These are phyloP conservation scores for Oopsacas minuta DNA, from an alignment of 37 sponge, comb jelly and placozoan species.

Conservation along the genomic window DNA sequence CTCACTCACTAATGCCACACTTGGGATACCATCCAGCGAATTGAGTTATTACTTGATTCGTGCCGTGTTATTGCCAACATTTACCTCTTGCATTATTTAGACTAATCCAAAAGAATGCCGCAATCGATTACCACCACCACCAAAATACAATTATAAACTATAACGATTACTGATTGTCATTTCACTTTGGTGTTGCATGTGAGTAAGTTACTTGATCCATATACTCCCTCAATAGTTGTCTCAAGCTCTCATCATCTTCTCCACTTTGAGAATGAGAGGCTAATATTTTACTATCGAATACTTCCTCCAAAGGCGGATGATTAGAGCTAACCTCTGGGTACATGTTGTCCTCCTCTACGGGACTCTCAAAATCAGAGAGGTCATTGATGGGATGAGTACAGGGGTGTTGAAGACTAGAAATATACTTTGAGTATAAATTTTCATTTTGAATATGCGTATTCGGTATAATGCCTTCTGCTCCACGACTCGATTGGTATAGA, in stretches of 20 bases:
- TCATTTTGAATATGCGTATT: neutral
- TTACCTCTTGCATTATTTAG: no score
- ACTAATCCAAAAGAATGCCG: no score
- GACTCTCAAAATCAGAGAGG: neutral
- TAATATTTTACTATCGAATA: neutral
- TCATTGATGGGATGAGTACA: neutral
- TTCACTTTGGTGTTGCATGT: neutral
- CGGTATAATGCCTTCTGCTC: neutral
- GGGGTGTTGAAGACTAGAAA: neutral
- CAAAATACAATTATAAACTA: neutral
- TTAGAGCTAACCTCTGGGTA: neutral
- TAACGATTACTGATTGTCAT: neutral
- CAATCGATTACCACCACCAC: neutral
- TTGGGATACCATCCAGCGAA: neutral
- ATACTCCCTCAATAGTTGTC: neutral
- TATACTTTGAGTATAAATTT: neutral
- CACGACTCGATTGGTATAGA: neutral
- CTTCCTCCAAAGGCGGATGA: neutral
- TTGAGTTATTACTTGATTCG: neutral
- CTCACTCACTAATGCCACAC: neutral
- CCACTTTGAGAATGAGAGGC: neutral
- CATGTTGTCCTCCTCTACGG: neutral
- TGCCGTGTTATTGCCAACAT: no score
- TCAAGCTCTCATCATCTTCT: neutral
- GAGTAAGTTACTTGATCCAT: neutral